Base-by-base conservation (phyloP, 2,888 invertebrate species). In the Neocrepidodera transversa region DNA sequence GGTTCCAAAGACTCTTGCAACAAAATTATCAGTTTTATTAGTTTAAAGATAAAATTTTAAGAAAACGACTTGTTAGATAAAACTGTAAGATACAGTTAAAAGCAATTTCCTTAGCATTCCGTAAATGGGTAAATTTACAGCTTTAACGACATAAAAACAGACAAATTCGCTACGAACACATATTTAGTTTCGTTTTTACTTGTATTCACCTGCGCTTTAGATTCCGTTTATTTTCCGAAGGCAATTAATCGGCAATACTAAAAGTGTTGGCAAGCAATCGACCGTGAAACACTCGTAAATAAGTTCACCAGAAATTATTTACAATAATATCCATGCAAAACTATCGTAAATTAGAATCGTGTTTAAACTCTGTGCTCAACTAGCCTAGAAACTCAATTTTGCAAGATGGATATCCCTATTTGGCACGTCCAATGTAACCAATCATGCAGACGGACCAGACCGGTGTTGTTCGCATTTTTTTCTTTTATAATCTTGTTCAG, bases 291-390 rank as follows among this genome's bases (percentile, higher is more conserved):
- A 43, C 48, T 36, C 59, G 58, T 62, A 65, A 65, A 65, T 65
- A 55, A 65, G 54, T 45, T 57, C 45, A 52, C 55, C 50, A 43
- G 56, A 64, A 60, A 11, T 52, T 62, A 55, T 63, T 65, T 61
- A 58, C 63, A 63, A 65, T 59, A 59, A 63, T 63, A 63, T 57
- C 30, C 60, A 58, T 26, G 55, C 54, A 58, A 60, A 62, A 51
- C 59, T 61, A 62, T 62, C 62, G 49, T 64, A 64, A 65, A 62
- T 65, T 54, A 65, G 58, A 58, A 60, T 60, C 64, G 64, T 62
- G 62, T 57, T 43, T 47, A 36, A 60, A 49, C 43, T 55, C 57
- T 62, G 54, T 55, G 60, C 60, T 58, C 58, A 63, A 63, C 58
- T 63, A 65, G 63, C 63, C 48, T 53, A 61, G 59, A 63, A 58